phyloP scores from a whole-genome alignment of 2,888 invertebrate species.

The Ecdyonurus torrentis region DNA sequence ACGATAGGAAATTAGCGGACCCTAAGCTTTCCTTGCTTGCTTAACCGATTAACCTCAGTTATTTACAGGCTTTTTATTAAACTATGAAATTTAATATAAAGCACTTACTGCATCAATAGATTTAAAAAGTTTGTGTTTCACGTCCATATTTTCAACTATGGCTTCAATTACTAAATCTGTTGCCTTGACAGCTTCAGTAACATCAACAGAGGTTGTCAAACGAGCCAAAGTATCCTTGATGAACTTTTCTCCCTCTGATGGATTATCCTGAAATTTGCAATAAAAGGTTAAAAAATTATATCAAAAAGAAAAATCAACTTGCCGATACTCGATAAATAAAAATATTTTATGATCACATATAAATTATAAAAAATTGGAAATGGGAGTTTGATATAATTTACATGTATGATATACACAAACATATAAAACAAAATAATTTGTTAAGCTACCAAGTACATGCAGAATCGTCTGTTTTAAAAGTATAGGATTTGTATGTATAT shows the following conservation, averaged over 20 bases:
- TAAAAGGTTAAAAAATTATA: not conserved
- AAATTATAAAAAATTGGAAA: not conserved
- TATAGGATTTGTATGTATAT: too few species aligned
- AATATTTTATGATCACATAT: too few species aligned
- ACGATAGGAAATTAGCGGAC: too few species aligned
- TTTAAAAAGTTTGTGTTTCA: conserved; percentile 59
- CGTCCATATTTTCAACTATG: conserved; percentile 63
- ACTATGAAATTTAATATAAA: not conserved
- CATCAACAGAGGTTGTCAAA: conserved; percentile 43
- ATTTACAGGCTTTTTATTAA: not conserved
- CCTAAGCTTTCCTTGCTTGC: too few species aligned
- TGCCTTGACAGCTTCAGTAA: conserved; percentile 40
- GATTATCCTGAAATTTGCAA: conserved; percentile 31
- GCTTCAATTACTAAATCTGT: conserved; percentile 72
- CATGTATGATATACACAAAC: too few species aligned
- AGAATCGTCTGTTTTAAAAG: too few species aligned
- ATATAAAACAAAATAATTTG: too few species aligned
- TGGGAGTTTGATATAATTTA: too few species aligned
- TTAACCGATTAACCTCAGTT: too few species aligned
- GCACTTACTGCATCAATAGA: conserved; percentile 43
- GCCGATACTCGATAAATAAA: too few species aligned
- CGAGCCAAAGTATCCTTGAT: conserved; percentile 40
- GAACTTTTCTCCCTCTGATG: conserved; percentile 46
- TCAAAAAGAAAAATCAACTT: not conserved
- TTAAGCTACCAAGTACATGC: too few species aligned